phyloP scores from a whole-genome alignment of 2,797 vertebrate genomes.

The Aselliscus stoliczkanus region DNA sequence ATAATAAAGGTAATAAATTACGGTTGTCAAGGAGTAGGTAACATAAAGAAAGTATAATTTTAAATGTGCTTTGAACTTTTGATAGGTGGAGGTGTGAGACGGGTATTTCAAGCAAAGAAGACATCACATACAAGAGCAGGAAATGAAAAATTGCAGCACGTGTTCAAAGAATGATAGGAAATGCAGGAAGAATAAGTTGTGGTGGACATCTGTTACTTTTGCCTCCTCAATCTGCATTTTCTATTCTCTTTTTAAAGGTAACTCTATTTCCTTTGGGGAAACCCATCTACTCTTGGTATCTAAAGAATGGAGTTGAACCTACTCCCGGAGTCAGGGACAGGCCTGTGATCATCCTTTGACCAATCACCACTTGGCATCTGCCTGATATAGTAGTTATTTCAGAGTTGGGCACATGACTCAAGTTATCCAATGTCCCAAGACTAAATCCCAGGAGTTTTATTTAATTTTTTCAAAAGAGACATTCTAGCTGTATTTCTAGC shows the following conservation, averaged over 20 bases:
- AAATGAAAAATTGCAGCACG: slow-evolving; percentile 20
- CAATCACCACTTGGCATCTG: neutral
- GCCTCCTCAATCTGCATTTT: neutral
- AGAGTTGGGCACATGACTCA: neutral
- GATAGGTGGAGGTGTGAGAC: slow-evolving; percentile 36
- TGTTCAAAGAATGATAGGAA: slow-evolving; percentile 29
- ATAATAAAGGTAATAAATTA: slow-evolving; percentile 26
- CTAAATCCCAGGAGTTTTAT: neutral
- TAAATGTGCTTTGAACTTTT: slow-evolving; percentile 63
- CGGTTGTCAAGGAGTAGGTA: neutral
- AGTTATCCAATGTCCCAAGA: neutral
- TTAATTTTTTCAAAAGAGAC: neutral
- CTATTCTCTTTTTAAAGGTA: neutral
- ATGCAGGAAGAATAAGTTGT: neutral
- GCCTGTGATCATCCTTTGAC: neutral
- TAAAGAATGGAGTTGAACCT: neutral
- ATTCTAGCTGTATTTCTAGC: neutral
- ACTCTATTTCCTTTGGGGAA: neutral
- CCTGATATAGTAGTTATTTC: neutral
- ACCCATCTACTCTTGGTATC: neutral
- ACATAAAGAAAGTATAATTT: slow-evolving; percentile 39
- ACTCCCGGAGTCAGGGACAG: neutral
- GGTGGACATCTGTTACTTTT: slow-evolving; percentile 32
- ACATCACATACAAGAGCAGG: neutral
- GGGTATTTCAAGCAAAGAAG: slow-evolving; percentile 37